phyloP scores from a whole-genome alignment of 1,140 invertebrate species.

The Drosophila tsacasi region DNA sequence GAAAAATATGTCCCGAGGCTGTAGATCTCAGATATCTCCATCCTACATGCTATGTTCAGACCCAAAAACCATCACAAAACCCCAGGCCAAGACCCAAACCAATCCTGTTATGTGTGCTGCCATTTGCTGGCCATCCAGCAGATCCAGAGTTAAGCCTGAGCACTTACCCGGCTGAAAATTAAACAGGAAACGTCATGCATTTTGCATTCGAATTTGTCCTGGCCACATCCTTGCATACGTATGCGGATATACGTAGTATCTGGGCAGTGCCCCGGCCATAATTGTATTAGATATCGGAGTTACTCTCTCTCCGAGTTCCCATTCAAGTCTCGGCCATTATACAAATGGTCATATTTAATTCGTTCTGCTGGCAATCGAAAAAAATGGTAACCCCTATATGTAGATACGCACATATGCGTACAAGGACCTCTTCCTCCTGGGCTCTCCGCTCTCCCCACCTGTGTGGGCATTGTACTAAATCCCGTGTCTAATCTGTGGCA shows the following conservation, averaged over 20 bases:
- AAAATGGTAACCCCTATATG: constrained; percentile 42
- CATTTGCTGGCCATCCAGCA: not conserved
- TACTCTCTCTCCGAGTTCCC: constrained; percentile 6
- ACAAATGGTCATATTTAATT: constrained; percentile 84
- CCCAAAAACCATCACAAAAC: not conserved
- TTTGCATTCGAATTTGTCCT: constrained; percentile 69
- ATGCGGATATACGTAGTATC: not conserved
- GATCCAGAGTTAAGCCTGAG: constrained; percentile 60
- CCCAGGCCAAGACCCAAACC: not conserved
- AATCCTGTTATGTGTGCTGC: constrained; percentile 13
- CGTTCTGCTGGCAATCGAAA: constrained; percentile 80
- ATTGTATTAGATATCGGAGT: constrained; percentile 36
- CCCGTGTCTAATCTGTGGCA: constrained; percentile 83
- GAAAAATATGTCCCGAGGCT: constrained; percentile 20
- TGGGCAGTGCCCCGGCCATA: constrained; percentile 12
- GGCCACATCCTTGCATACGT: constrained; percentile 40
- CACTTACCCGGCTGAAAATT: constrained; percentile 73
- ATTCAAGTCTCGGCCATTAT: constrained; percentile 64
- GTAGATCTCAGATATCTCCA: constrained; percentile 10
- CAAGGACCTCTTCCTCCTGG: constrained; percentile 19
- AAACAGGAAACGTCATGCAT: constrained; percentile 78
- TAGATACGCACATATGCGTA: constrained; percentile 36
- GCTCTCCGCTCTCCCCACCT: not conserved
- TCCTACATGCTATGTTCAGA: not conserved
- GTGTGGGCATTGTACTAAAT: constrained; percentile 60